phyloP scores from a whole-genome alignment of 2,888 invertebrate species.

The Gryllus longicercus region DNA sequence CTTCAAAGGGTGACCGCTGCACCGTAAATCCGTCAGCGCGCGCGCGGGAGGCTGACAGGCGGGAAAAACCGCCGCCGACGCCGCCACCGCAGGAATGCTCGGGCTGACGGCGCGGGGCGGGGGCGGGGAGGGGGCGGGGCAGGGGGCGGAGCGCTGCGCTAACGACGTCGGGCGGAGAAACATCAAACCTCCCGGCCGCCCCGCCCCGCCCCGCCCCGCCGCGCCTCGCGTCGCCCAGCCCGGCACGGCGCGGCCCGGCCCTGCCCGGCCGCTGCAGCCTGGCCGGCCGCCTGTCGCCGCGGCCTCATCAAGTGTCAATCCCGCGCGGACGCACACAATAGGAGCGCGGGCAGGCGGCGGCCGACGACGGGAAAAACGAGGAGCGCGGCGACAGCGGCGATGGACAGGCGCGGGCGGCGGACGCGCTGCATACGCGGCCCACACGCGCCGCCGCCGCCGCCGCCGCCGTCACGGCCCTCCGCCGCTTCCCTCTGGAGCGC shows the following conservation, averaged over 20 bases:
- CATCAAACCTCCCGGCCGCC: background rate
- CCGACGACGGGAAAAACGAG: background rate
- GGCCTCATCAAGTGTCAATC: background rate
- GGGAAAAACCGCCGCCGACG: background rate
- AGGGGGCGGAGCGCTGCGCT: background rate
- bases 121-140: background rate
- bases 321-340: background rate
- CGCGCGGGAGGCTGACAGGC: background rate
- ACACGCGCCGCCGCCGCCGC: no score
- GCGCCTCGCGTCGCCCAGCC: background rate
- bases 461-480: no score
- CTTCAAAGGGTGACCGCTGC: background rate
- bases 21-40: conserved; percentile 2
- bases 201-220: background rate
- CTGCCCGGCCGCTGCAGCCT: no score
- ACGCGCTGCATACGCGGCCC: no score
- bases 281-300: background rate
- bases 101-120: background rate
- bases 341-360: background rate
- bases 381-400: background rate
- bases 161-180: background rate
- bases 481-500: no score
- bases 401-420: no score
- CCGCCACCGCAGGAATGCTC: background rate
- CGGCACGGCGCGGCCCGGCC: no score